Evolutionary conservation across 1,140 invertebrate genomes (phyloP).

Genomic region (Scaptomyza pallida): DNA sequence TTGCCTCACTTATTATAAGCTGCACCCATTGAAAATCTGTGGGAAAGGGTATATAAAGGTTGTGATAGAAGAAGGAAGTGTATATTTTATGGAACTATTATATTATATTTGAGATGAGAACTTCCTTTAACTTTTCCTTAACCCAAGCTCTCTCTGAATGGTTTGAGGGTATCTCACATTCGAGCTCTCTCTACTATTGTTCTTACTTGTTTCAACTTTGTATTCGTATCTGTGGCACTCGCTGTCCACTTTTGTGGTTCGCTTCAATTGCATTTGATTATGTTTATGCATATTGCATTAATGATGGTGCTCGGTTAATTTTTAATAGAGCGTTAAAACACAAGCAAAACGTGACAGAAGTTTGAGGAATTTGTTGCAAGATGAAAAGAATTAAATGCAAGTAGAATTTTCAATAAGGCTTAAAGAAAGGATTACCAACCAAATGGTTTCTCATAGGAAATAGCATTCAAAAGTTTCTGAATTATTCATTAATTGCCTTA

Average conservation of each 20-base stretch:
- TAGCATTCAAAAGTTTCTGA: no score
- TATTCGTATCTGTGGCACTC: constrained; percentile 30
- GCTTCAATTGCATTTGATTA: constrained; percentile 59
- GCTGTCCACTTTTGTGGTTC: constrained; percentile 25
- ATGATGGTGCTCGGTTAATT: constrained; percentile 38
- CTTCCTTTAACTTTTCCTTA: no score
- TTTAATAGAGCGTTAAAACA: constrained; percentile 72
- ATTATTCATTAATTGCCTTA: neutral
- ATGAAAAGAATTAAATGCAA: neutral
- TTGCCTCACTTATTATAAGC: neutral
- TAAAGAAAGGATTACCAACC: no score
- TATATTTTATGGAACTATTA: no score
- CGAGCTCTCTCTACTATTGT: neutral
- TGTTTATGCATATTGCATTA: constrained; percentile 39
- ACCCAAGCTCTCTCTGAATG: no score
- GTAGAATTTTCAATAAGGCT: neutral
- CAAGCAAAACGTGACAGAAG: constrained; percentile 52
- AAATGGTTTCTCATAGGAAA: no score
- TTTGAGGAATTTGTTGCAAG: constrained; percentile 26
- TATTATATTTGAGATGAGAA: no score
- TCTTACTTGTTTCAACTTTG: neutral
- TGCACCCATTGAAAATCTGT: no score
- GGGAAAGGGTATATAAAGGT: no score
- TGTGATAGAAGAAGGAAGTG: no score
- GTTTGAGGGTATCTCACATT: no score